Evolutionary conservation across 2,888 invertebrate genomes (phyloP), one percentile per base, ranked within the genome.

Genomic region (Isotomurus palustris): DNA sequence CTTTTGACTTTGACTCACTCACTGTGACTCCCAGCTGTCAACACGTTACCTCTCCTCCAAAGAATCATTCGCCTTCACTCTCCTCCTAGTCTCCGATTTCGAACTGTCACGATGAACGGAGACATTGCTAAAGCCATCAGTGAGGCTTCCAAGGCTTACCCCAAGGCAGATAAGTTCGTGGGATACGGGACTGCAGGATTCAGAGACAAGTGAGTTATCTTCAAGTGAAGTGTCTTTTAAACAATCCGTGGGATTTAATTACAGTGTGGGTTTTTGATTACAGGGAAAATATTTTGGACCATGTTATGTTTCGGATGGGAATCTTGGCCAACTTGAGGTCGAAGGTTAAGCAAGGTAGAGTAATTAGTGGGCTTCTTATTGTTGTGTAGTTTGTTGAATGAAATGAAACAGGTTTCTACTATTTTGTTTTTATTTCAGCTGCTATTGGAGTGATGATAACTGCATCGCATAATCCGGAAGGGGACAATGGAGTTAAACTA

Each of bases 401-500:
- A 35, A 35, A 14, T 49, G 12, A 21, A 49, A 35, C 17, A 40
- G 10, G 40, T 40, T 38, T 38, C 24, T 19, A n/a, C n/a, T n/a
- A n/a, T n/a, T 43, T 21, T 5, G 4, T 5, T 43, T 5, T 52
- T 36, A 29, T 41, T 17, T 36, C 78, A 78, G 86, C 86, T 72
- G 82, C 86, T 32, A 86, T 95, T 72, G 99, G 99, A 40, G 82
- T 96, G n/a, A 96, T 99, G 96, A 91, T 99, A 60, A 99, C 99
- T 0, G 99, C 99, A 0, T 97, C 97, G 0, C 99, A 99, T 75
- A 99, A 99, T 77, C 86, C 95, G 41, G 93, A 88, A 75, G 85
- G 86, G 0, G 97, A 97, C 74, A 97, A 97, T 76, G 97, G 97
- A 1, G 89, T 95, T 2, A 99, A 99, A 76, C 78, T 99, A 45